Evolutionary conservation across 2,113 vertebrate species (phyloP).

Genomic region (Leptodactylus fuscus): DNA sequence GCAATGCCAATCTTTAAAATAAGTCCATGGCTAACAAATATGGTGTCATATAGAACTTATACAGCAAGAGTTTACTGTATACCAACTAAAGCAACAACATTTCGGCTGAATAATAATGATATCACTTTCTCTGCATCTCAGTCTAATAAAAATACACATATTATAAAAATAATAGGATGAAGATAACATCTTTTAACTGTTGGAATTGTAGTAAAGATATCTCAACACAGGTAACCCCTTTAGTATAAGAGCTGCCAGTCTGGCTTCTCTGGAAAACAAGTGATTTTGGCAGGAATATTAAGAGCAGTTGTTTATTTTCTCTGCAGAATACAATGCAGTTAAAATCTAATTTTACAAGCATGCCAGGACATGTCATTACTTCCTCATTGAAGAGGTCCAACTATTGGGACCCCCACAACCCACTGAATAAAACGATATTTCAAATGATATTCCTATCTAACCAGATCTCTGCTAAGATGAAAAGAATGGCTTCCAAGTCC

Average conservation of each 20-base stretch:
- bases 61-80: neutral
- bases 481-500: no score
- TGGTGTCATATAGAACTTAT: neutral
- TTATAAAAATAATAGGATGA: neutral
- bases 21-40: neutral
- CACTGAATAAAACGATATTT: neutral
- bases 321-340: no score
- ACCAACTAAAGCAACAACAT: neutral
- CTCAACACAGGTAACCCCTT: no score
- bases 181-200: no score
- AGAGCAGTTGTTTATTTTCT: no score
- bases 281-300: no score
- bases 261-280: no score
- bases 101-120: neutral
- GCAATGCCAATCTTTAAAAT: slow-evolving; percentile 39
- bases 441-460: no score
- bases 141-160: neutral
- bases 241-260: no score
- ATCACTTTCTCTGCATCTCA: neutral
- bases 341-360: no score
- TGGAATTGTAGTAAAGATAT: no score
- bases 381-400: neutral
- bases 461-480: no score
- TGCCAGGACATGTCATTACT: neutral
- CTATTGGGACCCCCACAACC: neutral